These are phyloP conservation scores for Drosophila ercepeae DNA, from an alignment of 1,140 invertebrate species.

Conservation along the genomic window DNA sequence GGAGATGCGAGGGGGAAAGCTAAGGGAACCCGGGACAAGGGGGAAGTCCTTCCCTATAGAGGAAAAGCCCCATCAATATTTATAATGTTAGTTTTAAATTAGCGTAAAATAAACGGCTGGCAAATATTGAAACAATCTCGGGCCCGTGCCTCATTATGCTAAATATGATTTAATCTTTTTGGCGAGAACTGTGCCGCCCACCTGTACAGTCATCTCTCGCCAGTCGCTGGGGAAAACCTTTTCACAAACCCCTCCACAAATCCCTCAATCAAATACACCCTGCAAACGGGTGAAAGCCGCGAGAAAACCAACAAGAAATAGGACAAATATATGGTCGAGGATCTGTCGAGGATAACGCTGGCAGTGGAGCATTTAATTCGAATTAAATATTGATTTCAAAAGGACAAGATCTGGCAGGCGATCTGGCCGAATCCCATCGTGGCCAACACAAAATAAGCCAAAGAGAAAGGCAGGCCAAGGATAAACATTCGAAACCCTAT, in stretches of 20 bases:
- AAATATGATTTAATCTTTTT: slow-evolving; percentile 51
- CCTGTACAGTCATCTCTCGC: slow-evolving; percentile 11
- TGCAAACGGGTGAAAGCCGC: slow-evolving; percentile 19
- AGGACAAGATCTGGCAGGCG: too few relatives aligned
- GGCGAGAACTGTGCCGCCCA: slow-evolving; percentile 11
- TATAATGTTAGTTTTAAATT: slow-evolving; percentile 82
- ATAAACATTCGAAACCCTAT: too few relatives aligned
- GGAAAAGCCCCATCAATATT: slow-evolving; percentile 57
- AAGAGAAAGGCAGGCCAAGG: too few relatives aligned
- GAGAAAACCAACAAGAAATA: background rate
- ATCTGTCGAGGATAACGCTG: too few relatives aligned
- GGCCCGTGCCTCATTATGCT: slow-evolving; percentile 32
- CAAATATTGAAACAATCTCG: slow-evolving; percentile 65
- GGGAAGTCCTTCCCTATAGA: too few relatives aligned
- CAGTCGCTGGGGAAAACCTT: background rate
- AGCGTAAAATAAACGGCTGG: slow-evolving; percentile 71
- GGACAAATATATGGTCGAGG: too few relatives aligned
- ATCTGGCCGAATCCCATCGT: too few relatives aligned
- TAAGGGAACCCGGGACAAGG: too few relatives aligned
- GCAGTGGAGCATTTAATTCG: slow-evolving; percentile 33
- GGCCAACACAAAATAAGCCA: too few relatives aligned
- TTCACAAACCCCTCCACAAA: slow-evolving; percentile 25
- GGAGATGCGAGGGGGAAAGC: background rate
- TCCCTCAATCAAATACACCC: slow-evolving; percentile 38
- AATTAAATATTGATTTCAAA: slow-evolving; percentile 31